A percentile compares a stretch with the other conserved stretches of the same genome.
Evolutionary conservation across 2,888 invertebrate genomes (phyloP).

Genomic region (Conchocele bisecta): DNA sequence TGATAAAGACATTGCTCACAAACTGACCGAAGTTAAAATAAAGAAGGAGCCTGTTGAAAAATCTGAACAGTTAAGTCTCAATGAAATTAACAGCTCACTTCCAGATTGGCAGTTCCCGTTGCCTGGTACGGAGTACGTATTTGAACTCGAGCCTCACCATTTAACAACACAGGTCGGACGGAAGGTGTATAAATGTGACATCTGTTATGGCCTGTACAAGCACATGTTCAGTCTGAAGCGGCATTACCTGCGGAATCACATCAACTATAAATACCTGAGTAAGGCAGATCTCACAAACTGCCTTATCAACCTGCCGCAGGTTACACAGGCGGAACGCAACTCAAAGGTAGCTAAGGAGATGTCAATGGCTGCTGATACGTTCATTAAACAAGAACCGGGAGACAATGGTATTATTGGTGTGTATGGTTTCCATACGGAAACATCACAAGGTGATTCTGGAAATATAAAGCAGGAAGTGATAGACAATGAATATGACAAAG

Average conservation of each 20-base stretch:
- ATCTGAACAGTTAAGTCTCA: no score
- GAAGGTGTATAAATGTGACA: constrained; percentile 84
- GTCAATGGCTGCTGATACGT: no score
- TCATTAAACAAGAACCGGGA: no score
- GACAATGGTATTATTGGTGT: no score
- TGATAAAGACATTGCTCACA: no score
- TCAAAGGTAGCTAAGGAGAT: no score
- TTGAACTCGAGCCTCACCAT: constrained; percentile 52
- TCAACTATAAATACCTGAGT: constrained; percentile 83
- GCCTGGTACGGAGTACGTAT: constrained; percentile 55
- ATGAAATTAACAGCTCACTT: constrained; percentile 50
- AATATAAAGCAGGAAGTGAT: no score
- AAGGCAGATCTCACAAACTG: constrained; percentile 83
- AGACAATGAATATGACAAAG: no score
- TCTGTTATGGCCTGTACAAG: constrained; percentile 84
- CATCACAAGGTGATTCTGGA: no score
- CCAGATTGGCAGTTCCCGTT: constrained; percentile 60
- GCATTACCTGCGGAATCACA: constrained; percentile 84
- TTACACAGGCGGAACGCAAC: background rate
- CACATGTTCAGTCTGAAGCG: constrained; percentile 84
- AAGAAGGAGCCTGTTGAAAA: background rate
- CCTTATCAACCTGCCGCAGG: constrained; percentile 76
- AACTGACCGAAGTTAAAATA: no score
- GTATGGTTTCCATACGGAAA: no score
- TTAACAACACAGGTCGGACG: constrained; percentile 67